phyloP scores from a whole-genome alignment of 2,113 vertebrate genomes.

The Alouatta palliata region DNA sequence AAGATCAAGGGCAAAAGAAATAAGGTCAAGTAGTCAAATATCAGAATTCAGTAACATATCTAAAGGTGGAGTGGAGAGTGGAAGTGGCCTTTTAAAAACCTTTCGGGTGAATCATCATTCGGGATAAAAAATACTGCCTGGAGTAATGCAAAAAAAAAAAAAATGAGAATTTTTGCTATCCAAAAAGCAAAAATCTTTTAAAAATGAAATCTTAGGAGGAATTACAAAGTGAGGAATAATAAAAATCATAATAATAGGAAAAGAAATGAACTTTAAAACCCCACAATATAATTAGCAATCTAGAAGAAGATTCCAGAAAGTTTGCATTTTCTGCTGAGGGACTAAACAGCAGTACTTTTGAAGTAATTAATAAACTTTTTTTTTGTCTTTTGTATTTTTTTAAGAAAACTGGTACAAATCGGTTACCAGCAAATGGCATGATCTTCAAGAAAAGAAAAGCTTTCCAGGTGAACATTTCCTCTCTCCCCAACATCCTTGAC shows the following conservation, averaged over 20 bases:
- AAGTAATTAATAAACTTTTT: neutral
- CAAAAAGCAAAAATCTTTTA: conserved; percentile 12
- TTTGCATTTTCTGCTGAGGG: neutral
- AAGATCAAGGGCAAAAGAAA: conserved; percentile 13
- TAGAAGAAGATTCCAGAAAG: neutral
- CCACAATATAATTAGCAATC: neutral
- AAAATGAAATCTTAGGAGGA: conserved; percentile 42
- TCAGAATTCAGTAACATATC: neutral
- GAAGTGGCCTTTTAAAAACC: conserved; percentile 45
- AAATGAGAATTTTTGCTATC: neutral
- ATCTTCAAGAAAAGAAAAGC: conserved; percentile 12
- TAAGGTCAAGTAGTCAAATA: neutral
- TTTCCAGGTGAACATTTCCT: conserved; percentile 24
- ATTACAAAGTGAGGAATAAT: conserved; percentile 2
- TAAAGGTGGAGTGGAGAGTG: conserved; percentile 7
- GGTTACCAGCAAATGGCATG: conserved; percentile 44
- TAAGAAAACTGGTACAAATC: conserved; percentile 12
- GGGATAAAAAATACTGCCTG: neutral
- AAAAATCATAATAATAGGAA: conserved; percentile 3
- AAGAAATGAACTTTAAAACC: neutral
- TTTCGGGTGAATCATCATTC: conserved; percentile 29
- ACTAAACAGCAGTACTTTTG: neutral
- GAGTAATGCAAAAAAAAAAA: neutral
- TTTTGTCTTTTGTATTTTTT: neutral
- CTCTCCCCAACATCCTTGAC: neutral